Base-by-base conservation (phyloP, 2,888 invertebrate species). In the Amblyteles armatorius region DNA sequence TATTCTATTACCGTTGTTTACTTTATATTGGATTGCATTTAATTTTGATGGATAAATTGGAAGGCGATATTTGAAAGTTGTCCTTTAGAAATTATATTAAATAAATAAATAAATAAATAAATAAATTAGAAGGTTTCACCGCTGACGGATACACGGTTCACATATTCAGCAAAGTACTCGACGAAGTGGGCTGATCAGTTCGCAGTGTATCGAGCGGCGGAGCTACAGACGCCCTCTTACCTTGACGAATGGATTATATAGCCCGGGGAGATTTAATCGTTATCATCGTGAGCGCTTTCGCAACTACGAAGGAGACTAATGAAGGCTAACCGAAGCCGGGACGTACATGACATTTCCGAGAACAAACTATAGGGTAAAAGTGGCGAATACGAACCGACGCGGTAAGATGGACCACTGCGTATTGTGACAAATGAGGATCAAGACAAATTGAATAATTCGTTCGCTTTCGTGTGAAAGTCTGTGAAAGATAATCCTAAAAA, bases 251-350 rank as follows among this genome's bases (percentile, higher is more conserved):
- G 73, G 40, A 69, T 69, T 29, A 73, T 82, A 44, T 22, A 63
- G 19, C 33, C 50, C 11, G 63, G 68, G 36, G 55, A 52, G 44
- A 50, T 79, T 71, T 33, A 63, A 63, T 71, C 57, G 60, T 76
- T 55, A 65, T 71, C 57, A 76, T 80, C 71, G 76, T 65, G 52
- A 26, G 67, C 60, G 78, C 57, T 72, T 78, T 78, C 73, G 78
- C 22, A 78, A 72, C 57, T 68, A 55, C 78, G 55, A 48, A 82
- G 78, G 50, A 13, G 9, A 69, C 63, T 60, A 78, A 73, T 68
- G 26, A 36, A 19, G 57, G 19, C 57, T 11, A 26, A 13, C 57
- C 26, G 57, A 11, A 26, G 19, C 26, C 57, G 22, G 1, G 57
- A 11, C 1, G 22, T 13, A 2, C 57, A 26, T 22, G 13, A 19